These are phyloP conservation scores for Tigriopus japonicus DNA, from an alignment of 1,140 invertebrate species.

Conservation along the genomic window DNA sequence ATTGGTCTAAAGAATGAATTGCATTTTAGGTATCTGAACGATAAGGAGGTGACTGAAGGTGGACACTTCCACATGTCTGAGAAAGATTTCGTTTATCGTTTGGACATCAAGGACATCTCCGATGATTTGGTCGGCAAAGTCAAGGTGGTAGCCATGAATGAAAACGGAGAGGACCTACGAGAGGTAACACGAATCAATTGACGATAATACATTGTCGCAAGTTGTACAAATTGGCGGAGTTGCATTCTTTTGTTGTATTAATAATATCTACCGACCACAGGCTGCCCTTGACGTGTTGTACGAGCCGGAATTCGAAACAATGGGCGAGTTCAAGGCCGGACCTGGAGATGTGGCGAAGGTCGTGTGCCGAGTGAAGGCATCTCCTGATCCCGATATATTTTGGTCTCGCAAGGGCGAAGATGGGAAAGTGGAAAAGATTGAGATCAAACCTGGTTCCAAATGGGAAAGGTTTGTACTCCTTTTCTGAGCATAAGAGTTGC, in stretches of 20 bases:
- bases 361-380: background rate
- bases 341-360: constrained; percentile 11
- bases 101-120: constrained; percentile 28
- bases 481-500: no score
- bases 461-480: no score
- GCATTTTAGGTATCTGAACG: constrained; percentile 14
- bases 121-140: constrained; percentile 28
- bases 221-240: no score
- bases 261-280: no score
- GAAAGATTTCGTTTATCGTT: constrained; percentile 26
- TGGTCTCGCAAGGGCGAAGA: constrained; percentile 5
- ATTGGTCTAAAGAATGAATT: no score
- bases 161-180: constrained; percentile 25
- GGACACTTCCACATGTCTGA: constrained; percentile 20
- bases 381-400: constrained; percentile 4
- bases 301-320: constrained; percentile 12
- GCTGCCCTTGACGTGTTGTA: constrained; percentile 11
- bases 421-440: constrained; percentile 5
- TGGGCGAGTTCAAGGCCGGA: constrained; percentile 13
- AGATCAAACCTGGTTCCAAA: background rate
- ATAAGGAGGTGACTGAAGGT: constrained; percentile 16
- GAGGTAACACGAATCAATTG: background rate
- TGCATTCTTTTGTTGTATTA: no score
- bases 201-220: no score
- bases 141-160: constrained; percentile 28